A percentile compares a stretch with the other conserved stretches of the same genome.
Evolutionary conservation across 2,113 vertebrate species (phyloP).

Genomic region (Notarius lentiginosus): DNA sequence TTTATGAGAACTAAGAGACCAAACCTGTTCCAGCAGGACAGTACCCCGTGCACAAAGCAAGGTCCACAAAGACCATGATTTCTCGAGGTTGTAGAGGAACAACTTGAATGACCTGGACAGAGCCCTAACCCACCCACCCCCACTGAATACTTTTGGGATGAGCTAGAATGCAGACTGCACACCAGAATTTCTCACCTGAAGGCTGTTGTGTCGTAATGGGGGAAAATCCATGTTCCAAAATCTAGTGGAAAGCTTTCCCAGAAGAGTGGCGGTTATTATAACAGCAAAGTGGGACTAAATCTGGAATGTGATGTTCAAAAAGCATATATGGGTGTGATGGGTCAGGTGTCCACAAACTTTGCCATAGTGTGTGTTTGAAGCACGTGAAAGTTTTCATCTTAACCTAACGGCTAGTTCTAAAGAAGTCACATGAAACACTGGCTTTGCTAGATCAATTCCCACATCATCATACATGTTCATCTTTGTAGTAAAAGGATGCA

Average conservation of each 20-base stretch:
- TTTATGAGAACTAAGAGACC: background rate
- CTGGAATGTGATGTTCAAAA: background rate
- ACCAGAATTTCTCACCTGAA: background rate
- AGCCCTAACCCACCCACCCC: background rate
- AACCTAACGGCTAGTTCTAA: background rate
- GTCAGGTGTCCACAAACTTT: background rate
- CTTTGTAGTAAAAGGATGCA: background rate
- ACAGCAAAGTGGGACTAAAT: background rate
- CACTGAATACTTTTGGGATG: background rate
- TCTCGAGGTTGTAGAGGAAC: background rate
- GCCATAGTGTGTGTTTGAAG: background rate
- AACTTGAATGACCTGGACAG: background rate
- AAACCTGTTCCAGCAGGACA: background rate
- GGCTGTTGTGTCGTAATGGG: background rate
- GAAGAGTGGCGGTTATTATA: background rate
- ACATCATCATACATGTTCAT: background rate
- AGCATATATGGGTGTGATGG: background rate
- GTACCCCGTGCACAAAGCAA: background rate
- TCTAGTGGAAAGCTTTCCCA: background rate
- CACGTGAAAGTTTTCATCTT: background rate
- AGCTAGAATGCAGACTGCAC: too few species aligned
- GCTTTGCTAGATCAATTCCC: background rate
- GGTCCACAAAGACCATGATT: background rate
- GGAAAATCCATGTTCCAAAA: background rate
- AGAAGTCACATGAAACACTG: constrained; percentile 4